Evolutionary conservation across 1,140 invertebrate species (phyloP).

Genomic region (Ceratina japonica): DNA sequence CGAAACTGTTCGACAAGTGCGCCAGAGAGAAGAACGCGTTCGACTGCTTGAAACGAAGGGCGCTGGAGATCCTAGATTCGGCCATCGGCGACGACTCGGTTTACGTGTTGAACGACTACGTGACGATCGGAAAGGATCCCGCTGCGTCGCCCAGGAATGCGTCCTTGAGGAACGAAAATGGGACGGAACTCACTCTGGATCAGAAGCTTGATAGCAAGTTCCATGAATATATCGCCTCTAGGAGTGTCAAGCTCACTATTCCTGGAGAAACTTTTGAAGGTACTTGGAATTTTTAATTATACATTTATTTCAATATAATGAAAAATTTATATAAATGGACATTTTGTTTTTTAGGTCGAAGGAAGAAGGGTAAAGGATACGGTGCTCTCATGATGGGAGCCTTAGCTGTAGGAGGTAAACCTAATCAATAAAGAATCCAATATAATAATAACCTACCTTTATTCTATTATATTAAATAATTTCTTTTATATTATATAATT

Average conservation of each 20-base stretch:
- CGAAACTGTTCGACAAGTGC: conserved; percentile 73
- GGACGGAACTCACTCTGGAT: conserved; percentile 69
- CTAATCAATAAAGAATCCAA: not conserved
- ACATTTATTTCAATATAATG: not conserved
- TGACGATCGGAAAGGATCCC: conserved; percentile 80
- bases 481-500: too few species aligned
- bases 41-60: conserved; percentile 80
- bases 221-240: conserved; percentile 74
- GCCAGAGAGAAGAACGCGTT: conserved; percentile 75
- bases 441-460: not conserved
- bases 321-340: not conserved
- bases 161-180: conserved; percentile 51
- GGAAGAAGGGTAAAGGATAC: conserved; percentile 77
- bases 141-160: conserved; percentile 34
- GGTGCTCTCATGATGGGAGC: conserved; percentile 82
- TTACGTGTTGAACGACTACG: conserved; percentile 80
- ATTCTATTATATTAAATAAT: too few species aligned
- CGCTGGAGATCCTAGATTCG: conserved; percentile 79
- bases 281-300: conserved; percentile 49
- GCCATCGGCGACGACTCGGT: conserved; percentile 81
- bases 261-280: conserved; percentile 76
- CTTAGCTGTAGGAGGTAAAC: conserved; percentile 82
- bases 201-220: conserved; percentile 75
- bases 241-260: conserved; percentile 76
- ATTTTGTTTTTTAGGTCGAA: conserved; percentile 71